phyloP scores from a whole-genome alignment of 2,888 invertebrate genomes.

The Megalurothrips usitatus region DNA sequence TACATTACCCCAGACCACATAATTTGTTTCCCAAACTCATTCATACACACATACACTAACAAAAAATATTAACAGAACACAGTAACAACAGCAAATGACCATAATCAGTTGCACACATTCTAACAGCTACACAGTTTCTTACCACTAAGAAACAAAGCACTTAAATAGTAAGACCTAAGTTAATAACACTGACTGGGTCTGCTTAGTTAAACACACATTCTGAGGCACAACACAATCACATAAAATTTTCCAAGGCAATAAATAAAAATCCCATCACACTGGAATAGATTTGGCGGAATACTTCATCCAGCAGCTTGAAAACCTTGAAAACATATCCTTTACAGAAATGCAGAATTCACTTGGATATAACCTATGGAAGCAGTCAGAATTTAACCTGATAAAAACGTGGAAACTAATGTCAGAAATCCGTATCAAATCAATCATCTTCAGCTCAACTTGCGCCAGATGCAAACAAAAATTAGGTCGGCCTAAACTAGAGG shows the following conservation, averaged over 20 bases:
- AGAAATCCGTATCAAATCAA: neutral
- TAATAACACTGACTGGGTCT: slow-evolving; percentile 10
- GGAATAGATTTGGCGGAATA: neutral
- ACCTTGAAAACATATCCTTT: too few relatives aligned
- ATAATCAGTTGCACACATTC: too few relatives aligned
- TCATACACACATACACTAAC: neutral
- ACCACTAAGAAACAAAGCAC: neutral
- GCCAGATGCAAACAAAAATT: neutral
- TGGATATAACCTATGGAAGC: neutral
- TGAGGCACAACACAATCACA: slow-evolving; percentile 22
- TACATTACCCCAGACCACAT: too few relatives aligned
- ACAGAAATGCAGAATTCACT: neutral
- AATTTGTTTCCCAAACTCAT: neutral
- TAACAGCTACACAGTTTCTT: too few relatives aligned
- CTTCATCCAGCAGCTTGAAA: too few relatives aligned
- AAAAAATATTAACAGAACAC: neutral
- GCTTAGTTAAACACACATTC: neutral
- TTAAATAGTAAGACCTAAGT: neutral
- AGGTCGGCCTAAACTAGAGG: too few relatives aligned
- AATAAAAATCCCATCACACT: neutral
- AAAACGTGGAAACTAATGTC: neutral
- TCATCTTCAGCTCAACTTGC: neutral
- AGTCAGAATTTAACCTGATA: neutral
- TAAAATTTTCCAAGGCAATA: neutral
- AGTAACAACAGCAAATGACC: neutral